Base-by-base conservation (phyloP, 1,140 invertebrate species). In the Gonatopus flavifemur region DNA sequence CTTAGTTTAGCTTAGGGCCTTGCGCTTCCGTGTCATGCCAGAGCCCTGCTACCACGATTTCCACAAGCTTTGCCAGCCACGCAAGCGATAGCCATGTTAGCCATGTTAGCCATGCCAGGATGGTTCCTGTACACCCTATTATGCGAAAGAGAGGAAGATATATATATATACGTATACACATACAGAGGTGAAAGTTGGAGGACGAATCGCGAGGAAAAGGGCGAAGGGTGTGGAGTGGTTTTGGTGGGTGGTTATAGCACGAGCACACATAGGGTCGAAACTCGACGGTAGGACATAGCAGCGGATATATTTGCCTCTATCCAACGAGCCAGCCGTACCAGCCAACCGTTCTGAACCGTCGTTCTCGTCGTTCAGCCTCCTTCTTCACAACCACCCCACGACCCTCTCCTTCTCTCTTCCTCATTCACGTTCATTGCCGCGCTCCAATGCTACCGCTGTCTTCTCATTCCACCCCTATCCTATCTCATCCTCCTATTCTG, bases 261-360 rank as follows among this genome's bases (percentile, higher is more conserved):
- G 54, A 59, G 55, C 52, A n/a, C n/a, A n/a, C n/a, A 56, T 56
- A 66, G 60, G 67, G 64, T 64, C 65, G n/a, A n/a, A n/a, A n/a
- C n/a, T n/a, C n/a, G 60, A 57, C 58, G 70, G 61, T 72, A 74
- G 72, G 71, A 76, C 74, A n/a, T n/a, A n/a, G 73, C 74, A 76
- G 73, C 74, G 64, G 71, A 75, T 75, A 67, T 69, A 76, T 72
- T 72, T 69, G 67, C 67, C 48, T 59, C 62, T 60, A 67, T 67
- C 70, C 62, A 64, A 56, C 63, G 51, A 56, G 56, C 54, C 43
- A 45, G 55, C 50, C 42, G 50, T 44, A 38, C 55, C 49, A 47
- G 37, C 44, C 50, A n/a, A 32, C 24, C 22, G 16, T n/a, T 24
- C 10, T 19, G 7, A 25, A 18, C 35, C 35, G 6, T 18, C 15